Conservation (phyloP, 2,888 invertebrate genomes). For the Stenolophus ochropezus region DNA sequence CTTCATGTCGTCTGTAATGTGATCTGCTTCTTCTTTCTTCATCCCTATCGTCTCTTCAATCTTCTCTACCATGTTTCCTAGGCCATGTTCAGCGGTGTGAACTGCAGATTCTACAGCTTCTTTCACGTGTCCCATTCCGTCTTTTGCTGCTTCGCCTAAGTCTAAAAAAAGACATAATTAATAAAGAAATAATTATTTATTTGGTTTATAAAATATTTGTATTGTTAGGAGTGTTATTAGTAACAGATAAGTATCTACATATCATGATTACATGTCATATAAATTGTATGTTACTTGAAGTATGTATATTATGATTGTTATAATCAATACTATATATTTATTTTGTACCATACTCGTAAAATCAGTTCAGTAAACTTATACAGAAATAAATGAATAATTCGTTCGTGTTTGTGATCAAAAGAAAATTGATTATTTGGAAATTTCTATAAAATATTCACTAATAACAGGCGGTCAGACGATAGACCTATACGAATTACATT, state of each 20-base stretch:
- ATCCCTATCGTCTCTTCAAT: slow-evolving; percentile 68
- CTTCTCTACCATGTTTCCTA: slow-evolving; percentile 69
- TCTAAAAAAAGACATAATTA: slow-evolving; percentile 65
- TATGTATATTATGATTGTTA: neutral
- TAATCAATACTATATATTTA: neutral
- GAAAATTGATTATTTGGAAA: slow-evolving; percentile 22
- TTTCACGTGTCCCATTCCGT: slow-evolving; percentile 70
- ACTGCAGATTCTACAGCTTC: slow-evolving; percentile 68
- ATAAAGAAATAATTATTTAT: neutral
- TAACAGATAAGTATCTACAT: neutral
- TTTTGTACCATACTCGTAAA: neutral
- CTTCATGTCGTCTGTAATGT: slow-evolving; percentile 32
- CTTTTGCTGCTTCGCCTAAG: slow-evolving; percentile 68
- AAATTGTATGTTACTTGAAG: neutral
- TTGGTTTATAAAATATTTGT: neutral
- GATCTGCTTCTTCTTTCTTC: slow-evolving; percentile 63
- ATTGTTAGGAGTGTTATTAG: neutral
- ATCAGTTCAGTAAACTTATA: neutral
- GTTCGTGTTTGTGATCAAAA: slow-evolving; percentile 15
- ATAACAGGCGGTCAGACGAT: neutral
- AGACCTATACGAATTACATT: neutral
- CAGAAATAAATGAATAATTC: neutral
- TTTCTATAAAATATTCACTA: neutral
- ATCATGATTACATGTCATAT: neutral
- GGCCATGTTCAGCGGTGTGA: slow-evolving; percentile 68